Conservation (phyloP, 2,888 invertebrate species). For the Scaptomyza reducta region DNA sequence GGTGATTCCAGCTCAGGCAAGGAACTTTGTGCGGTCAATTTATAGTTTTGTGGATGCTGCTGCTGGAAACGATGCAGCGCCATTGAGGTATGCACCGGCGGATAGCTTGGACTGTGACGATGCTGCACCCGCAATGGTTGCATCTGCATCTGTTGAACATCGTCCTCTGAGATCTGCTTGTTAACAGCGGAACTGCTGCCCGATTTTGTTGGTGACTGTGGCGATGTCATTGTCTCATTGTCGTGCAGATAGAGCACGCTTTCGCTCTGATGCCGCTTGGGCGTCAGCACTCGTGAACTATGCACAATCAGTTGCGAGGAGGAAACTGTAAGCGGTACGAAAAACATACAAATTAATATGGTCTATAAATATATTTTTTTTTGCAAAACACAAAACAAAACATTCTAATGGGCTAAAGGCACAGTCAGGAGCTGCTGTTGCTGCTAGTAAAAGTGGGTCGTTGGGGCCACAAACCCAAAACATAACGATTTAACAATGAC, state of each 20-base stretch:
- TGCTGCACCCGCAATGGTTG: conserved; percentile 68
- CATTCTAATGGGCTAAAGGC: conserved; percentile 43
- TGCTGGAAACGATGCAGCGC: conserved; percentile 75
- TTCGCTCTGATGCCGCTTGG: conserved; percentile 91
- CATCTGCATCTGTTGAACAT: conserved; percentile 31
- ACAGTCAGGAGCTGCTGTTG: conserved; percentile 50
- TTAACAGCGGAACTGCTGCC: conserved; percentile 14
- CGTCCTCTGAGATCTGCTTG: conserved; percentile 61
- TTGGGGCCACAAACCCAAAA: conserved; percentile 32
- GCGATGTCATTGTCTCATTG: conserved; percentile 74
- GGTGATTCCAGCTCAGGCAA: conserved; percentile 60
- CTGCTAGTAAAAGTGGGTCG: conserved; percentile 69
- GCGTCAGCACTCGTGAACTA: conserved; percentile 90
- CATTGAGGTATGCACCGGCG: conserved; percentile 77
- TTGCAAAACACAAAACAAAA: conserved; percentile 22
- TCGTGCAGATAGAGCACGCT: conserved; percentile 89
- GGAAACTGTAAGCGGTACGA: conserved; percentile 79
- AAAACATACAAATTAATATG: not conserved
- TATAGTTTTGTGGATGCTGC: conserved; percentile 43
- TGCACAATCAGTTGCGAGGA: conserved; percentile 89
- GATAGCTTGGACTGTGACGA: conserved; percentile 82
- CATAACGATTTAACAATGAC: conserved; percentile 31
- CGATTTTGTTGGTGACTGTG: conserved; percentile 43
- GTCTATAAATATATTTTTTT: conserved; percentile 1
- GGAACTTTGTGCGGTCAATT: conserved; percentile 71